Base-by-base conservation (phyloP, 2,797 vertebrate species). In the Peromyscus eremicus region DNA sequence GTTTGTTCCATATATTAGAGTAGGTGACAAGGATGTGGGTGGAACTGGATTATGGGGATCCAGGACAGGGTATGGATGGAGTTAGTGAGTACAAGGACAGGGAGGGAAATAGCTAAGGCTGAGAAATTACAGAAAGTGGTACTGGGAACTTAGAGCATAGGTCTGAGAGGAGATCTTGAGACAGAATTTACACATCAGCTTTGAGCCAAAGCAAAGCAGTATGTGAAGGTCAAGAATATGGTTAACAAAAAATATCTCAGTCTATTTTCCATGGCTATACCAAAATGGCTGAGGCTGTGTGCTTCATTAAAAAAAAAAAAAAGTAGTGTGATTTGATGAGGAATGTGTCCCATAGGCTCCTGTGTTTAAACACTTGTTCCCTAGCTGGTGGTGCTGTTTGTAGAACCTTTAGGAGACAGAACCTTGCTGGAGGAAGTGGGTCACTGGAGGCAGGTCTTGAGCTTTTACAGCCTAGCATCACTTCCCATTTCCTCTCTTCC, bases 21-120 rank as follows among this genome's bases (percentile, higher is more conserved):
- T 55, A 94, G 82, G 89, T 94, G 86, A 95, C 73, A 96, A 95
- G 79, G 40, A 85, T 97, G 79, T 95, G 86, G 89, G 91, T 75
- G 70, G 95, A 96, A 95, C 1, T 90, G 29, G 64, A 89, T 92
- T 82, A 76, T 83, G 86, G 77, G 77, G 79, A 88, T n/a, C 25
- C 77, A 14, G 21, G 14, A 64, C 68, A 81, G 81, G 34, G 60
- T 2, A 1, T 85, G 60, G 71, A 94, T 73, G 85, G 79, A 81
- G 77, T 43, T 40, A 57, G 71, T 94, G 81, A 84, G 66, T 66
- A 6, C 60, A 68, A 84, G 21, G 71, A n/a, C 60, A 97, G 68
- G 19, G 29, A 37, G n/a, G 66, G 37, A 90, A 94, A 84, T 2
- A 92, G 64, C 84, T 92, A 94, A 75, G 4, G 40, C 37, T 52